A percentile compares a stretch with the other conserved stretches of the same genome.
Conservation (phyloP, 1,140 invertebrate genomes). For the Procambarus virginalis region DNA sequence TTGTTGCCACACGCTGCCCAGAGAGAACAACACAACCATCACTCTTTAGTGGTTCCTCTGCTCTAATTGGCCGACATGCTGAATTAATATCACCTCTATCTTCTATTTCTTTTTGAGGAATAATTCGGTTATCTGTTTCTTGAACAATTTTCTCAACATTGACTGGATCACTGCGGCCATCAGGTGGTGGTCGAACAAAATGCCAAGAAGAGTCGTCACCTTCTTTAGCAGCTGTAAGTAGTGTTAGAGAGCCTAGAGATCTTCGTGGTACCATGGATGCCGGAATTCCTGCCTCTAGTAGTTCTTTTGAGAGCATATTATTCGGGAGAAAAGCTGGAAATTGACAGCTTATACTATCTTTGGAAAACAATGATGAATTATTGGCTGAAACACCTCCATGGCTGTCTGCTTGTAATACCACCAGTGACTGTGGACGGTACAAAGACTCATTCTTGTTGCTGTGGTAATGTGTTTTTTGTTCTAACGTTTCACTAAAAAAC, state of each 20-base stretch:
- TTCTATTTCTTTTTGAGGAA: too few relatives aligned
- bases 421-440: constrained; percentile 40
- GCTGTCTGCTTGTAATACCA: constrained; percentile 20
- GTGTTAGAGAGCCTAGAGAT: constrained; percentile 48
- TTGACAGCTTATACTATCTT: constrained; percentile 16
- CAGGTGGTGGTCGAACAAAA: constrained; percentile 65
- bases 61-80: not conserved
- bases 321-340: constrained; percentile 34
- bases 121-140: not conserved
- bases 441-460: constrained; percentile 15
- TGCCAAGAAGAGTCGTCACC: constrained; percentile 72
- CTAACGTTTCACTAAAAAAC: constrained; percentile 17
- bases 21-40: constrained; percentile 50
- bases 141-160: not conserved
- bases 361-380: not conserved
- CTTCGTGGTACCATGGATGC: constrained; percentile 48
- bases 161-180: constrained; percentile 49
- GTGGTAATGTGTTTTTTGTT: constrained; percentile 6
- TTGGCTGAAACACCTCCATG: constrained; percentile 10
- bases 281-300: constrained; percentile 46
- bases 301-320: constrained; percentile 16
- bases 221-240: constrained; percentile 64
- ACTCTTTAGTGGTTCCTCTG: not conserved
- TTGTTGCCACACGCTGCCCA: constrained; percentile 46
- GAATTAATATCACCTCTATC: not conserved